A percentile compares a stretch with the other conserved stretches of the same genome.
phyloP scores from a whole-genome alignment of 2,113 vertebrate genomes.

The Rhinichthys klamathensis region DNA sequence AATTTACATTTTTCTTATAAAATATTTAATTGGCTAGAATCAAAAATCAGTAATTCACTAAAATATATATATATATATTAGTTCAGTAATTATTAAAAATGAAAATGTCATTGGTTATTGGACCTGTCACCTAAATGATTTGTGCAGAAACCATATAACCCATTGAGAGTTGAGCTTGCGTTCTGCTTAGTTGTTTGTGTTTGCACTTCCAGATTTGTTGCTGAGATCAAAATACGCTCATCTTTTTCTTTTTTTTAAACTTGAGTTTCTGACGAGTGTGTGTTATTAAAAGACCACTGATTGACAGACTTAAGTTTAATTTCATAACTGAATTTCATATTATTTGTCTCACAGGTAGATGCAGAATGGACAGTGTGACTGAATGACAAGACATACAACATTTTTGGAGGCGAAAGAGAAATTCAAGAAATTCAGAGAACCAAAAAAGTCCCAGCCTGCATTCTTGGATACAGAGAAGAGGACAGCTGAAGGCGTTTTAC shows the following conservation, averaged over 20 bases:
- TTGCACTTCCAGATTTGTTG: neutral
- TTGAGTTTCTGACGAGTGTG: neutral
- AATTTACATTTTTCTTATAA: neutral
- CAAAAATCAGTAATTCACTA: neutral
- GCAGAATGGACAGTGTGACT: constrained; percentile 81
- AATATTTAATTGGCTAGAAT: neutral
- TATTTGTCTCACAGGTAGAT: constrained; percentile 77
- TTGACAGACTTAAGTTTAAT: neutral
- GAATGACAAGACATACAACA: constrained; percentile 75
- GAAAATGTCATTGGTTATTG: no score
- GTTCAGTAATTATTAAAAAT: no score
- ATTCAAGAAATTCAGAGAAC: neutral
- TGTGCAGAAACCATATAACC: neutral
- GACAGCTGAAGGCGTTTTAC: constrained; percentile 6
- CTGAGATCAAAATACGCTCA: neutral
- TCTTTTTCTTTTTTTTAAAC: neutral
- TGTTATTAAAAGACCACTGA: neutral
- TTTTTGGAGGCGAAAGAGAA: constrained; percentile 1
- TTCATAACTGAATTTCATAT: neutral
- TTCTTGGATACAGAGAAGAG: constrained; percentile 9
- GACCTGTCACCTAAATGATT: neutral
- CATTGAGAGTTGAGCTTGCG: neutral
- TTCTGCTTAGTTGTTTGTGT: neutral
- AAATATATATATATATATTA: neutral
- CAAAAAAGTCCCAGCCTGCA: neutral